Base-by-base conservation (phyloP, 2,797 vertebrate genomes). In the Sebastes minor region DNA sequence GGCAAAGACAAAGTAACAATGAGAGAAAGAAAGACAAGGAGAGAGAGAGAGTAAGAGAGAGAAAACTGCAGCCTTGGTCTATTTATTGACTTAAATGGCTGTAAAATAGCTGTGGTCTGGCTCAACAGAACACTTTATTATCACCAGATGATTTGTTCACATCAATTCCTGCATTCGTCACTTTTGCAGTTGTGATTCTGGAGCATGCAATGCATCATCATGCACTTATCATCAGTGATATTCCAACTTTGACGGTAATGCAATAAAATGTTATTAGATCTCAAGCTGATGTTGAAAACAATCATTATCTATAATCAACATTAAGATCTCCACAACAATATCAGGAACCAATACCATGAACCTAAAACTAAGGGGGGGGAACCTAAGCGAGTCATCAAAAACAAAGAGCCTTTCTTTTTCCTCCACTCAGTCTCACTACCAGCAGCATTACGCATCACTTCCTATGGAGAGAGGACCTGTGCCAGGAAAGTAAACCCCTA, bases 41-140 rank as follows among this genome's bases (percentile, higher is more conserved):
- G 64, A 13, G 25, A 46, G 71, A 70, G 55, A 14, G 71, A 49
- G 25, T 23, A 68, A 72, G 55, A 38, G 62, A 46, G 73, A 68
- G 56, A 79, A 10, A 80, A 49, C 59, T 76, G 81, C 68, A 88
- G 82, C 69, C 77, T 74, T 67, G 64, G 70, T 89, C 79, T 86
- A 90, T 90, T 92, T 90, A 92, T 87, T 86, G 83, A 90, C 74
- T 79, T 73, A 82, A 89, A 89, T 76, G 78, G 67, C 68, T 88
- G 73, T 89, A 84, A 92, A 95, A 93, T 90, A 91, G 84, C 84
- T 91, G 91, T 80, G 91, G 91, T 87, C 88, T 86, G 83, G 78
- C 87, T 88, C 73, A 55, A 84, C 82, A 90, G 80, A 91, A 87
- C 52, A 23, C 65, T 92, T 92, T 83, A 91, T 93, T 75, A 89